Conservation (phyloP, 1,140 invertebrate genomes). For the Drosophila chauvacae region DNA sequence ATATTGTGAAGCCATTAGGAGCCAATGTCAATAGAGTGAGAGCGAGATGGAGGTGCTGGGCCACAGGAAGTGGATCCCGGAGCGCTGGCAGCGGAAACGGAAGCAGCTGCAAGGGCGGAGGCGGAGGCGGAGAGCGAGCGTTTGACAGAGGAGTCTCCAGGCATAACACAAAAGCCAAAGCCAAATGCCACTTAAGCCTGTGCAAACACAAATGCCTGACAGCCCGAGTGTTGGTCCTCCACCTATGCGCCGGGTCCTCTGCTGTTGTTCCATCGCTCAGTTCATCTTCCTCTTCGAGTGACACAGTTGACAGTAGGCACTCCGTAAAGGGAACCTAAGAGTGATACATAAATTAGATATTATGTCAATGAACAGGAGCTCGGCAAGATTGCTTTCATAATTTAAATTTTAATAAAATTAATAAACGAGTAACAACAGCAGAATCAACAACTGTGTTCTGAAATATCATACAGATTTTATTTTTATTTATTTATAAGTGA, state of each 20-base stretch:
- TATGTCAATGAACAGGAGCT: too few species aligned
- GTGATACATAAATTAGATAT: not conserved
- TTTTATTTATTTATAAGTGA: not conserved
- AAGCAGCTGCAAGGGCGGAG: conserved; percentile 52
- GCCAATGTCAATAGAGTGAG: conserved; percentile 56
- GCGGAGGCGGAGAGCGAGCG: not conserved
- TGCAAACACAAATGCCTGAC: conserved; percentile 66
- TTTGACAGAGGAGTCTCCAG: conserved; percentile 4
- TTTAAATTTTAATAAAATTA: too few species aligned
- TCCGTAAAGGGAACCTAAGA: not conserved
- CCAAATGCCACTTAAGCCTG: conserved; percentile 77
- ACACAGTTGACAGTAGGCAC: conserved; percentile 34
- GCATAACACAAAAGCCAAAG: conserved; percentile 51
- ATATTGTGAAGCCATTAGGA: conserved; percentile 80
- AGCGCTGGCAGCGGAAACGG: conserved; percentile 50
- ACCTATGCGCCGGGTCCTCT: conserved; percentile 4
- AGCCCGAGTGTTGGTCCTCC: conserved; percentile 15
- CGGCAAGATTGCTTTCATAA: too few species aligned
- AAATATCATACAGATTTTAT: too few species aligned
- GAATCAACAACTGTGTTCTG: too few species aligned
- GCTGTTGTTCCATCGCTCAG: not conserved
- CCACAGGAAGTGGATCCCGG: conserved; percentile 19
- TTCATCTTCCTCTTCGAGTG: conserved; percentile 32
- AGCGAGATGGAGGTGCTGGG: conserved; percentile 9
- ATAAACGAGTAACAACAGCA: too few species aligned